Conservation (phyloP, 2,888 invertebrate species). For the Chrysolina americana region DNA sequence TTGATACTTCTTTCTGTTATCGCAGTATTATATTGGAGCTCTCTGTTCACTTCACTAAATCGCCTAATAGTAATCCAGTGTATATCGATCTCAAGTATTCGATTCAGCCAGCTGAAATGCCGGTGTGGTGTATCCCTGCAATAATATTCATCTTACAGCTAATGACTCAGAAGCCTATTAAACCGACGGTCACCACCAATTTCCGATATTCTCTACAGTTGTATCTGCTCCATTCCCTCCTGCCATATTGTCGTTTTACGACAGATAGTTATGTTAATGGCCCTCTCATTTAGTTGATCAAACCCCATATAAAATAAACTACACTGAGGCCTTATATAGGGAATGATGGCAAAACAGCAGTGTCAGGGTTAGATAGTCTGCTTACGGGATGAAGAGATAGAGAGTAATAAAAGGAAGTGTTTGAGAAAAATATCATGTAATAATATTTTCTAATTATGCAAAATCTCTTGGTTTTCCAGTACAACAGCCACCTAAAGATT, state of each 20-base stretch:
- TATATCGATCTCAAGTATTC: slow-evolving; percentile 11
- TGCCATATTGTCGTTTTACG: slow-evolving; percentile 20
- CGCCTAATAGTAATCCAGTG: neutral
- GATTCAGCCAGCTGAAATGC: slow-evolving; percentile 7
- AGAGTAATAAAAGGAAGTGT: too few relatives aligned
- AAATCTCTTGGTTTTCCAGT: too few relatives aligned
- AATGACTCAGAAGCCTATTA: slow-evolving; percentile 57
- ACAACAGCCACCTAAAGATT: too few relatives aligned
- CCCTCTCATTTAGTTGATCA: slow-evolving; percentile 19
- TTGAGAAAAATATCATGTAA: too few relatives aligned
- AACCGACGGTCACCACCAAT: slow-evolving; percentile 45
- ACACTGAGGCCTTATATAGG: neutral
- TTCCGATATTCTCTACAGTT: slow-evolving; percentile 37
- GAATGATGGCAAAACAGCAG: neutral
- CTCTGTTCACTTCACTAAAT: neutral
- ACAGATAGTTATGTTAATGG: slow-evolving; percentile 18
- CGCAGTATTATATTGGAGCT: neutral
- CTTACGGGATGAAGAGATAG: too few relatives aligned
- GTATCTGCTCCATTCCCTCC: slow-evolving; percentile 12
- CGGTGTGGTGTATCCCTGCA: slow-evolving; percentile 9
- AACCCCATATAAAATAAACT: slow-evolving; percentile 3
- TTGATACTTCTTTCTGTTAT: neutral
- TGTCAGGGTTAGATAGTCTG: neutral
- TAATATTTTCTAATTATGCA: too few relatives aligned
- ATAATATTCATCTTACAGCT: slow-evolving; percentile 56